Evolutionary conservation across 2,113 vertebrate genomes (phyloP).

Genomic region (Gracilinanus agilis): DNA sequence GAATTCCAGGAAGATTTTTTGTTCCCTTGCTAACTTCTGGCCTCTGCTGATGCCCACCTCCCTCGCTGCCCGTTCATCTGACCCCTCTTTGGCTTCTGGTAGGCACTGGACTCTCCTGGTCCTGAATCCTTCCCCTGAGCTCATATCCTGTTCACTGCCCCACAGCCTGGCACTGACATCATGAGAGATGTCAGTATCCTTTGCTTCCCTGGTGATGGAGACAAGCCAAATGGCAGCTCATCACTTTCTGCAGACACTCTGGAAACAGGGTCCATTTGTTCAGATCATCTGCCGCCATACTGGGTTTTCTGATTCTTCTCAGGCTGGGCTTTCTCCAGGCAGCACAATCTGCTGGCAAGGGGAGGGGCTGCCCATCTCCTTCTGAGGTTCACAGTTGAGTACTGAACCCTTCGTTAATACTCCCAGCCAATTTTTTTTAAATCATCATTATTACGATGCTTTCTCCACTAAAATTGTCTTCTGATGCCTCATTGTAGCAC

Average conservation of each 20-base stretch:
- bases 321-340: not conserved
- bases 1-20: not conserved
- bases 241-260: not conserved
- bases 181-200: not conserved
- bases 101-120: not conserved
- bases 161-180: not conserved
- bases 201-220: not conserved
- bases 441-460: not conserved
- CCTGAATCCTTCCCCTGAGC: not conserved
- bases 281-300: not conserved
- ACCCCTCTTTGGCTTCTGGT: not conserved
- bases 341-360: not conserved
- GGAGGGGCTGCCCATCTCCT: not conserved
- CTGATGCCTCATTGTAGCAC: not conserved
- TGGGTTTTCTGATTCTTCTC: not conserved
- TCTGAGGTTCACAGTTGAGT: not conserved
- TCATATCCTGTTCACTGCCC: not conserved
- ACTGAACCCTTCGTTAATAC: not conserved
- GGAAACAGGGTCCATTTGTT: not conserved
- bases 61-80: not conserved
- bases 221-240: not conserved
- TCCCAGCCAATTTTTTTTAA: not conserved
- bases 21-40: not conserved
- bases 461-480: not conserved
- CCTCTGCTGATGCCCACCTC: not conserved